Conservation (phyloP, 2,797 vertebrate species). For the Megalops cyprinoides region DNA sequence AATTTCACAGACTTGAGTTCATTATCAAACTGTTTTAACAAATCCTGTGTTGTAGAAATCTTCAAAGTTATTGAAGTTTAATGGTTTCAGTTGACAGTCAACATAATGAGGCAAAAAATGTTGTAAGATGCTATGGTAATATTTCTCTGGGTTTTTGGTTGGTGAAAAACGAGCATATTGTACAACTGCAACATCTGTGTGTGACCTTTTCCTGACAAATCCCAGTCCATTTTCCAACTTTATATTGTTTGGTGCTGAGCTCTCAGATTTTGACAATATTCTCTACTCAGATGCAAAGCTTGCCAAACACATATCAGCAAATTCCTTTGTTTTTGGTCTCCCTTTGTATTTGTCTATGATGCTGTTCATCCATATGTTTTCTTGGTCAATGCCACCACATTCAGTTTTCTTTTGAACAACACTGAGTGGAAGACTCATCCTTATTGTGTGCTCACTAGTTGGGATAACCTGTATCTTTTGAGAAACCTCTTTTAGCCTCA, state of each 20-base stretch:
- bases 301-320: too few species aligned
- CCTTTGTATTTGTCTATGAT: constrained; percentile 29
- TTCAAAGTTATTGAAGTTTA: too few species aligned
- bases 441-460: constrained; percentile 19
- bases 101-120: too few species aligned
- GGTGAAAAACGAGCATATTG: constrained; percentile 38
- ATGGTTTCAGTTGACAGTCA: too few species aligned
- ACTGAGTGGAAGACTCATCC: constrained; percentile 39
- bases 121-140: too few species aligned
- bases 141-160: too few species aligned
- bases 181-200: constrained; percentile 31
- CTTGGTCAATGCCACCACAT: constrained; percentile 7
- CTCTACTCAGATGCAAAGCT: too few species aligned
- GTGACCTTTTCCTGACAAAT: constrained; percentile 31
- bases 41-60: too few species aligned
- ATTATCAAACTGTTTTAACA: too few species aligned
- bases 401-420: too few species aligned
- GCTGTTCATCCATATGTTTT: constrained; percentile 36
- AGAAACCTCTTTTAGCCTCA: constrained; percentile 27
- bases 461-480: background rate
- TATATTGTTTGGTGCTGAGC: background rate
- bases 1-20: too few species aligned
- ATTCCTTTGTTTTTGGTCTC: too few species aligned
- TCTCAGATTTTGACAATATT: constrained; percentile 17
- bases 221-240: constrained; percentile 15